A percentile compares a stretch with the other conserved stretches of the same genome.
phyloP scores from a whole-genome alignment of 2,113 vertebrate genomes.

The Butastur rufipennis region DNA sequence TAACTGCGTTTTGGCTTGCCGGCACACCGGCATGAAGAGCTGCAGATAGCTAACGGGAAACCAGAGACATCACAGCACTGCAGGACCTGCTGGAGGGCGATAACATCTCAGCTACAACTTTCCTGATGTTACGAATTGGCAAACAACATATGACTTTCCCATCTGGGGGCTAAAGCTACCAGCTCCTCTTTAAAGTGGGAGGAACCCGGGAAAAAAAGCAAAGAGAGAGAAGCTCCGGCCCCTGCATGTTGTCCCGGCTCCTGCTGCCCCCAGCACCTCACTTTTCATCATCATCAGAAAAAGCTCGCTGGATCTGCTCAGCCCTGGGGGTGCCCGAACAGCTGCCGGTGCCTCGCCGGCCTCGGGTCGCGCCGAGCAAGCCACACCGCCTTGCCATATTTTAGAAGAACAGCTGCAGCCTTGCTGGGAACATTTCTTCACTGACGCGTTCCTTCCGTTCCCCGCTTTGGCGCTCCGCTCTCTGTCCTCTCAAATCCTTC shows the following conservation, averaged over 20 bases:
- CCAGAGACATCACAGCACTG: neutral
- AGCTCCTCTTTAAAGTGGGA: neutral
- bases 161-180: fast-evolving
- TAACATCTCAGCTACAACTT: neutral
- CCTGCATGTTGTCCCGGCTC: fast-evolving
- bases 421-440: neutral
- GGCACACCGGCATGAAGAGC: fast-evolving
- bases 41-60: neutral
- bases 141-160: neutral
- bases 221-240: neutral
- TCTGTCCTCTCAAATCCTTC: neutral
- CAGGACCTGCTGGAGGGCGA: neutral
- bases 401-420: neutral
- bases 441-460: neutral
- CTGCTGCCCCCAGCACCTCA: neutral
- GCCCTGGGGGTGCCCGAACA: neutral
- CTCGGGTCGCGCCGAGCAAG: neutral
- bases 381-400: neutral
- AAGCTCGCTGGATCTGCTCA: neutral
- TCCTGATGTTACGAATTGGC: fast-evolving
- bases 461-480: neutral
- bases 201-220: neutral
- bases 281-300: neutral
- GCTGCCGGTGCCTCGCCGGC: neutral
- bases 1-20: neutral